Conservation (phyloP, 1,140 invertebrate genomes). For the Eubasilissa regina region DNA sequence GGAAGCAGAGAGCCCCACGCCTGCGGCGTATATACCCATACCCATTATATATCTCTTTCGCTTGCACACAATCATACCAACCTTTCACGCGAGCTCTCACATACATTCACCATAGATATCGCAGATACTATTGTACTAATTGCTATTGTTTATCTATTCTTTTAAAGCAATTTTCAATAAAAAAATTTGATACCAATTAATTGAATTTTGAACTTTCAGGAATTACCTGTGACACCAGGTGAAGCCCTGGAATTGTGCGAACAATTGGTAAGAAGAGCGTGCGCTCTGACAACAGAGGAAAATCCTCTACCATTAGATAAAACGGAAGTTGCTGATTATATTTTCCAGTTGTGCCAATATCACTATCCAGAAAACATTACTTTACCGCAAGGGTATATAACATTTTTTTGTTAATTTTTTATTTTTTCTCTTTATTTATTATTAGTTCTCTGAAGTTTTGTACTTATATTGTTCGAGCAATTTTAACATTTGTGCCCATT, state of each 20-base stretch:
- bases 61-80: no score
- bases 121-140: no score
- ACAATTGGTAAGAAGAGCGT: constrained; percentile 87
- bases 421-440: neutral
- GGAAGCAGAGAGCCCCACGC: no score
- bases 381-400: constrained; percentile 82
- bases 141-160: no score
- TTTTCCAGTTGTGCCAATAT: constrained; percentile 93
- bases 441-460: neutral
- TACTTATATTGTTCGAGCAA: neutral
- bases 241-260: constrained; percentile 91
- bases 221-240: constrained; percentile 84
- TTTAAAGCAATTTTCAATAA: no score
- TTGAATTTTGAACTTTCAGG: constrained; percentile 68
- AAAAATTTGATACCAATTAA: neutral
- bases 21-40: no score
- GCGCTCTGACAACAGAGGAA: constrained; percentile 79
- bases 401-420: no score
- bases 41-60: no score
- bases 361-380: constrained; percentile 94
- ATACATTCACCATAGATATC: no score
- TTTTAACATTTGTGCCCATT: constrained; percentile 27
- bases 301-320: constrained; percentile 84
- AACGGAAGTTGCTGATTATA: constrained; percentile 88
- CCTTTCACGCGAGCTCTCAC: no score